Evolutionary conservation across 2,113 vertebrate species (phyloP).

Genomic region (Elephas maximus): DNA sequence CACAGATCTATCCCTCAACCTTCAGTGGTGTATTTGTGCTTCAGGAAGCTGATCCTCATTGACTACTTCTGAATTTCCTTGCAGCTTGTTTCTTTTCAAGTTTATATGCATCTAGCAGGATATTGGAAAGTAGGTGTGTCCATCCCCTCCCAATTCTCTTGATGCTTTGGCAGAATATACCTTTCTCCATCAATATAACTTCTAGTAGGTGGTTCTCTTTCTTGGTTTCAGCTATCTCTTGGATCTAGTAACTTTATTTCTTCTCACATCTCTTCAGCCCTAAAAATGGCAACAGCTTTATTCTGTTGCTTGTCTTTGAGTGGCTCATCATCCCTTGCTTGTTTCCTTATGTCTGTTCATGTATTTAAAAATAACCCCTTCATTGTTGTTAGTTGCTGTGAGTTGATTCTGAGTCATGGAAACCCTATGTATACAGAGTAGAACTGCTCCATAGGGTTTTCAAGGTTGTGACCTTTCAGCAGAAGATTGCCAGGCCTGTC

Average conservation of each 20-base stretch:
- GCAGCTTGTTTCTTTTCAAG: neutral
- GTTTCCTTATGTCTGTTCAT: neutral
- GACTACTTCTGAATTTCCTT: neutral
- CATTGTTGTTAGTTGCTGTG: too few relatives aligned
- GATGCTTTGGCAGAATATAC: neutral
- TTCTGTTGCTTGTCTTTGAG: neutral
- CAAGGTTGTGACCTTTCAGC: too few relatives aligned
- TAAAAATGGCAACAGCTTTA: neutral
- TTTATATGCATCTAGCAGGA: neutral
- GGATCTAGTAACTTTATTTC: neutral
- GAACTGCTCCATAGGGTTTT: too few relatives aligned
- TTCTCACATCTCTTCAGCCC: neutral
- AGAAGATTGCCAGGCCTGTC: too few relatives aligned
- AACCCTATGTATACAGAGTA: too few relatives aligned
- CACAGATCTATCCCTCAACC: neutral
- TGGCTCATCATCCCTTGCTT: neutral
- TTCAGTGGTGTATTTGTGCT: neutral
- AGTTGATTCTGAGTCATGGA: too few relatives aligned
- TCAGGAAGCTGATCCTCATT: neutral
- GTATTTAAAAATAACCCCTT: neutral
- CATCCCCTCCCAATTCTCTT: neutral
- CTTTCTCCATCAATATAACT: neutral
- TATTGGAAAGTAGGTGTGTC: neutral
- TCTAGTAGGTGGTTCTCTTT: neutral
- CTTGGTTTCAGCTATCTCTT: neutral